Percentiles rank a stretch among this genome's conserved stretches.
These are phyloP conservation scores for Antigone vipio DNA, from an alignment of 2,113 vertebrate species.

Conservation along the genomic window DNA sequence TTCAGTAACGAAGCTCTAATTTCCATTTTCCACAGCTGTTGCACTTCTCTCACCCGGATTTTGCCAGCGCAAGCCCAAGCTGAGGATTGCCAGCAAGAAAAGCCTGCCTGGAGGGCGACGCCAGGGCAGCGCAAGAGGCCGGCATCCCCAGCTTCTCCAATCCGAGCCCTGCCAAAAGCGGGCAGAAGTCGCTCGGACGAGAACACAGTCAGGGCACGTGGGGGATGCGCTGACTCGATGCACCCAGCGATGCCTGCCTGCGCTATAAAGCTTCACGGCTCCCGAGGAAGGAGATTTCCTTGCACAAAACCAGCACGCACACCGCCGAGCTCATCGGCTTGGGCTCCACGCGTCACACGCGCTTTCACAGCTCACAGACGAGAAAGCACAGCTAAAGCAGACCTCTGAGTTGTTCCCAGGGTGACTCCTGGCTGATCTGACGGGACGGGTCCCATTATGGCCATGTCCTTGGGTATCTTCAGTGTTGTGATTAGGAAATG, in stretches of 20 bases:
- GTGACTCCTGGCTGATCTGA: not conserved
- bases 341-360: not conserved
- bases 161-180: accelerated
- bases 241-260: not conserved
- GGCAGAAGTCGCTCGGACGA: not conserved
- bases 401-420: not conserved
- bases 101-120: not conserved
- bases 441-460: not conserved
- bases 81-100: not conserved
- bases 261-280: not conserved
- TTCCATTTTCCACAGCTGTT: slow-evolving; percentile 6
- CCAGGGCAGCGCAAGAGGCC: not conserved
- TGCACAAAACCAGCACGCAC: not conserved
- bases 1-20: not conserved
- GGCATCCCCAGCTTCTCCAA: not conserved
- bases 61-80: not conserved
- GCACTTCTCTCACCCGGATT: not conserved
- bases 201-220: not conserved
- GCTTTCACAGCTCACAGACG: too few species aligned
- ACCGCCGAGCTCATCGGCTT: accelerated
- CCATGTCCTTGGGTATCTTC: not conserved
- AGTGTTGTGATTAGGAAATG: not conserved
- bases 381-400: not conserved
- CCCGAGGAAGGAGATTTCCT: not conserved
- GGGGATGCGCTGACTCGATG: not conserved